phyloP scores from a whole-genome alignment of 2,797 vertebrate species.

The Peromyscus attwateri region DNA sequence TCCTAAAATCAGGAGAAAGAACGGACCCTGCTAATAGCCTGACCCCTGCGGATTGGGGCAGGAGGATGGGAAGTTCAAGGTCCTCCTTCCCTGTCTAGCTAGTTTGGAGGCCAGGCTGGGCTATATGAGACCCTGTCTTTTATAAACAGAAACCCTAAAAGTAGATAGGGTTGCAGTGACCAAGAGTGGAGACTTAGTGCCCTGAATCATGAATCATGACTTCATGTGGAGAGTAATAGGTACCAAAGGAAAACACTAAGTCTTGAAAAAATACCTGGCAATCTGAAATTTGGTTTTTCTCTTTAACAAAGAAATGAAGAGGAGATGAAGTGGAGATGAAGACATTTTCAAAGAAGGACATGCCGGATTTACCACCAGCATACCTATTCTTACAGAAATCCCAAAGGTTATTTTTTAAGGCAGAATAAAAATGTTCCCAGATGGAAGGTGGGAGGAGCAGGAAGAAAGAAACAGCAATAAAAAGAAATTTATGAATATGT shows the following conservation, averaged over 20 bases:
- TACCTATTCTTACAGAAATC: slow-evolving; percentile 49
- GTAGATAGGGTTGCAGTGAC: neutral
- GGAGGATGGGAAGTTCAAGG: neutral
- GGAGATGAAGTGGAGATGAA: slow-evolving; percentile 21
- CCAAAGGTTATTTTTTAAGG: neutral
- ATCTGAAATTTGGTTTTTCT: slow-evolving; percentile 54
- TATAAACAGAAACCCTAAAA: neutral
- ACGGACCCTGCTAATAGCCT: neutral
- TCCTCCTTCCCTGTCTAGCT: neutral
- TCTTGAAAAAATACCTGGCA: neutral
- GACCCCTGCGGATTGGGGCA: neutral
- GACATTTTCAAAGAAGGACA: slow-evolving; percentile 31
- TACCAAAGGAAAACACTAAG: neutral
- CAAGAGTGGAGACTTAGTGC: neutral
- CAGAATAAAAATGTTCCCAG: slow-evolving; percentile 54
- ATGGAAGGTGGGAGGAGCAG: slow-evolving; percentile 44
- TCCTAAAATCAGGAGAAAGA: neutral
- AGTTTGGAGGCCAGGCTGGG: neutral
- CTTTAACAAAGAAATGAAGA: slow-evolving; percentile 33
- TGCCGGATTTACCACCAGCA: neutral
- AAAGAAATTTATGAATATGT: neutral
- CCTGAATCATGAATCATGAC: neutral
- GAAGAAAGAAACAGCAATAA: slow-evolving; percentile 16
- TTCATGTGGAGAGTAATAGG: neutral
- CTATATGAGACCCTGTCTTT: neutral